phyloP scores from a whole-genome alignment of 1,140 invertebrate species.

The Ceratina calcarata region DNA sequence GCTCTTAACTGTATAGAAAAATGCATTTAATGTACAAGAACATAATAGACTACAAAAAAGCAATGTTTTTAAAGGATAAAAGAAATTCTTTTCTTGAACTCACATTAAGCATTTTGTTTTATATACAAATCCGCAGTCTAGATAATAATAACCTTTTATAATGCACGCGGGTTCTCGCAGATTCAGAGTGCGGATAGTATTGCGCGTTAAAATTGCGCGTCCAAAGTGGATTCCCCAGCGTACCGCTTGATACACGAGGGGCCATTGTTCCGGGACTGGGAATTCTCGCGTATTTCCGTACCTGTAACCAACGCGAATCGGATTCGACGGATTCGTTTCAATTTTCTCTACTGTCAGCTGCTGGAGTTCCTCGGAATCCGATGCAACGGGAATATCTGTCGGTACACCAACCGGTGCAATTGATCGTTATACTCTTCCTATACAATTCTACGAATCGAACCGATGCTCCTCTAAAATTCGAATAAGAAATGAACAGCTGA shows the following conservation, averaged over 20 bases:
- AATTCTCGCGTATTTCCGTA: conserved; percentile 18
- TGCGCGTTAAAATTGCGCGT: conserved; percentile 43
- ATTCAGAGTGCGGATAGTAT: conserved; percentile 35
- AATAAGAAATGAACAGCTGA: neutral
- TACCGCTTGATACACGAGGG: neutral
- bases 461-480: no score
- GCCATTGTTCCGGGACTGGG: conserved; percentile 17
- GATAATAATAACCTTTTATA: conserved; percentile 38
- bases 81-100: neutral
- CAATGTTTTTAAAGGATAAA: no score
- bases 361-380: neutral
- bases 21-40: no score
- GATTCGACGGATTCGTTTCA: conserved; percentile 17
- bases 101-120: no score
- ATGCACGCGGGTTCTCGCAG: conserved; percentile 29
- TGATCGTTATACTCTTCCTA: neutral
- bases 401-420: neutral
- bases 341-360: conserved; percentile 20
- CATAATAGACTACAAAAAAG: no score
- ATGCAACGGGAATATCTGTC: neutral
- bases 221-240: conserved; percentile 26
- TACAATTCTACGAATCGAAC: neutral
- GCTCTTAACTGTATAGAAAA: no score
- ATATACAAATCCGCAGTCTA: no score
- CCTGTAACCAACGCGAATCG: conserved; percentile 1